Evolutionary conservation across 2,797 vertebrate genomes (phyloP), one percentile per base, ranked within the genome.

Genomic region (Mormyrus proboscirostris): DNA sequence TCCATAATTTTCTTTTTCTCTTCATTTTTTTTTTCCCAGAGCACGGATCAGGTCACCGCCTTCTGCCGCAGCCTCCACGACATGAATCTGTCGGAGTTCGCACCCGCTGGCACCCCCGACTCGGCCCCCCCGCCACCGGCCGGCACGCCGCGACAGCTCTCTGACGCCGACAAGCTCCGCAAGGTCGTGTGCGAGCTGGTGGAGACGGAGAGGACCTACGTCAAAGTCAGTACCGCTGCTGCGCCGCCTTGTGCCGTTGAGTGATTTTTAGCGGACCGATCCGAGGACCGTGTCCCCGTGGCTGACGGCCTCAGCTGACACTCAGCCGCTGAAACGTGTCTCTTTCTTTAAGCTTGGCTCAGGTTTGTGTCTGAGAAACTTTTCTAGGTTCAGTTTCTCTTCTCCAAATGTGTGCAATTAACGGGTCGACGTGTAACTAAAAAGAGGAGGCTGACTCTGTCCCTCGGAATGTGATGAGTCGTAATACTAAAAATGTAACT

Each of bases 161-260:
- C 99, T 0, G 97, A 99, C 0, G 97, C 98, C 0, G 98, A 99
- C 94, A 99, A 99, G 92, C 96, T 99, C 59, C 97, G 98, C 91
- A 99, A 99, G 92, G 98, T 99, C 90, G 98, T 99, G 95, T 97
- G 95, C 9, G 99, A 99, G 92, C 96, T 99, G 8, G 97, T 99
- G 88, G 97, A 99, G 95, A 99, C 99, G 0, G 99, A 99, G 91
- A 97, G 97, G 93, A 98, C 99, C 76, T 99, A 99, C 0, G 99
- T 99, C 92, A 99, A 99, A 93, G 98, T 99, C 89, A 89, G 93
- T 53, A 41, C 53, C 69, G 33, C 88, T 3, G 25, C 65, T 4
- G 6, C 2, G 44, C 2, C 3, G 1, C 9, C 44, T 50, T 0
- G 4, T 9, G 5, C 41, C 25, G 22, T 50, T 51, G 19, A 50